Evolutionary conservation across 2,113 vertebrate genomes (phyloP), one percentile per base, ranked within the genome.

Genomic region (Saccopteryx leptura): DNA sequence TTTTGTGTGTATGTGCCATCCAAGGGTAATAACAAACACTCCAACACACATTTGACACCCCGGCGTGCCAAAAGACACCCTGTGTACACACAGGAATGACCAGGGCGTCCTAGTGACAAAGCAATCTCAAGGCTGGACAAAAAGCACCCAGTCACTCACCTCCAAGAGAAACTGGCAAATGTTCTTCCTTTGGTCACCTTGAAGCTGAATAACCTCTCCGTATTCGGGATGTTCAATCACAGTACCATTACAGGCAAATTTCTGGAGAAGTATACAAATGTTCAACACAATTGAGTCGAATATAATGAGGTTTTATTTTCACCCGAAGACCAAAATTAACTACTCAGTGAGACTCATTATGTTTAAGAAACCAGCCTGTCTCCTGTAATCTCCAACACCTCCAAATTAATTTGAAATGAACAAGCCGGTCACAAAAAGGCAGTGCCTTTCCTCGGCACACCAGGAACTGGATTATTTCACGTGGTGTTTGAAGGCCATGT

Each of bases 201-300:
- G 99, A 90, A 99, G 98, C 97, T 99, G 99, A 97, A 99, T 99
- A 85, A 99, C 99, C 98, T 99, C 99, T 23, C 99, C 98, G 98
- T 99, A 99, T 54, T 99, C 99, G 2, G 99, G 99, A 83, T 99
- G 99, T 31, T 99, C 99, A 93, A 99, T 99, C 98, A 99, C 99
- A 98, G 99, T 99, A 82, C 99, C 99, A 98, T 99, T 99, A 96
- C 99, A 99, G 90, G 99, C 99, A 97, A 99, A 99, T 98, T 99
- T 99, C 99, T 99, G 83, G 24, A 95, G 60, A 96, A 52, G 93
- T 14, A 96, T 21, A 93, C 26, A 93, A 31, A 75, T 2, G 71
- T 3, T 66, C 19, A 68, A 50, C 1, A 15, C 0, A n/a, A 80
- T 60, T 78, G 78, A 85, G 60, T 71, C 88, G 66, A 21, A 56